Evolutionary conservation across 2,113 vertebrate genomes (phyloP), one percentile per base, ranked within the genome.

Genomic region (Platichthys stellatus): DNA sequence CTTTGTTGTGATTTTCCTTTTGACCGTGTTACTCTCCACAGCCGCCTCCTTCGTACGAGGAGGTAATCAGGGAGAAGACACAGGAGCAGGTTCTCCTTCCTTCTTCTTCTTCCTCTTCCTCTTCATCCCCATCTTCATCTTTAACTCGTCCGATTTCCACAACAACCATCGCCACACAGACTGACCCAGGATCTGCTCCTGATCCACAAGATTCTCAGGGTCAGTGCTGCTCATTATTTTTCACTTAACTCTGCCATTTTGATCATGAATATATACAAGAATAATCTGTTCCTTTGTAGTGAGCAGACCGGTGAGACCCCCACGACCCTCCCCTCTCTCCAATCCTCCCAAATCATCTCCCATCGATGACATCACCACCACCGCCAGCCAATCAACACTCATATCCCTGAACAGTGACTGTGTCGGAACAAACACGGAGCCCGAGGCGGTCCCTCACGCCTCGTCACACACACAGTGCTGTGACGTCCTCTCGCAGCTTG

Each of bases 21-120:
- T 15, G 61, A 63, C 14, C n/a, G 2, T 18, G 62, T 58, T 61
- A 20, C 10, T 26, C 17, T 14, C 12, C 56, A 17, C 72, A 99
- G 97, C 96, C 96, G n/a, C 97, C 98, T 1, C 97, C 98, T 0
- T 98, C 98, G 1, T 99, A 99, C 5, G 97, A 99, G 78, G 97
- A 99, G 92, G 98, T 99, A 89, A 98, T 99, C 93, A 95, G 96
- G 90, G 97, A 99, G 94, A 99, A 98, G 89, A 97, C 94, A 49
- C 97, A 96, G 91, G 97, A 98, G 80, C 96, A 95, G 93, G 94
- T 93, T 43, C 92, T 92, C 66, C 94, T 90, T 49, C 94, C 2
- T 71, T 83, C 15, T 31, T 79, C 2, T 64, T 63, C 82, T 7
- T 38, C 84, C 2, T 72, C 82, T 28, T 28, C 26, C 17, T 24